A percentile compares a stretch with the other conserved stretches of the same genome.
phyloP scores from a whole-genome alignment of 2,113 vertebrate species.

The Leiothrix lutea region DNA sequence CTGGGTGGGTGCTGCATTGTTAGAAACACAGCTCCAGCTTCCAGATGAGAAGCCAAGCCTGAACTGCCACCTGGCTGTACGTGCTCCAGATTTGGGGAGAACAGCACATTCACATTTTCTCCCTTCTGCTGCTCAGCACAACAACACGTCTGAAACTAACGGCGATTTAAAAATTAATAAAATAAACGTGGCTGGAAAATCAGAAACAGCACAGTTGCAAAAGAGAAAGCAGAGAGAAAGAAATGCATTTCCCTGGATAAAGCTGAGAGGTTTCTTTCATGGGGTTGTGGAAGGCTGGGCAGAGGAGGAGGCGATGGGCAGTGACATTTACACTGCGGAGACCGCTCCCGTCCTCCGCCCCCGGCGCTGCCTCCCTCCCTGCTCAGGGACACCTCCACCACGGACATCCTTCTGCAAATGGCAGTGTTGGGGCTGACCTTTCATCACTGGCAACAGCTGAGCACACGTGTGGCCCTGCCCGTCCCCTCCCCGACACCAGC shows the following conservation, averaged over 20 bases:
- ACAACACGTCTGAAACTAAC: background rate
- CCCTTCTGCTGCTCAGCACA: background rate
- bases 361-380: background rate
- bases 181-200: background rate
- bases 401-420: background rate
- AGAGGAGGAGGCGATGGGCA: background rate
- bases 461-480: background rate
- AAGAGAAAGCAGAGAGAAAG: background rate
- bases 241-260: fast-evolving
- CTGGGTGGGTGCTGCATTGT: constrained; percentile 43
- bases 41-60: constrained; percentile 20
- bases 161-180: background rate
- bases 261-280: background rate
- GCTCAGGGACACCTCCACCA: background rate
- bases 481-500: fast-evolving
- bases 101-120: background rate
- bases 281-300: background rate
- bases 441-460: background rate
- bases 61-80: background rate
- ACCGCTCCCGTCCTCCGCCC: background rate
- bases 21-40: background rate
- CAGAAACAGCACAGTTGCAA: background rate
- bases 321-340: background rate
- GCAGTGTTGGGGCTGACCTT: background rate
- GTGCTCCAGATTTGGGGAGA: background rate